Evolutionary conservation across 2,797 vertebrate species (phyloP), one percentile per base, ranked within the genome.

Genomic region (Agapornis canus): DNA sequence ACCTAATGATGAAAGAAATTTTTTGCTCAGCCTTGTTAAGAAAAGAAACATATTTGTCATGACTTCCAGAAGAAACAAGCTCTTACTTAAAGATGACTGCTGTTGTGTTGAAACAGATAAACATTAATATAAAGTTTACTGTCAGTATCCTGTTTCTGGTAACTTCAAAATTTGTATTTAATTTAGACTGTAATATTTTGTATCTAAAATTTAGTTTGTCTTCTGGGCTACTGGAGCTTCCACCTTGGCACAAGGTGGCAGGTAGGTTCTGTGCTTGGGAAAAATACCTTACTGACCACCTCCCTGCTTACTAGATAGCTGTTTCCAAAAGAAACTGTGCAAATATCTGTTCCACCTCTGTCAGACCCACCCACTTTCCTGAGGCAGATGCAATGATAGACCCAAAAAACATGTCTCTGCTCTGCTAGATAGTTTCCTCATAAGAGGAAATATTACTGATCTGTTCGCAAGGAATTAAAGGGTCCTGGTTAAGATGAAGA

Each of bases 11-110:
- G 20, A 92, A 93, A 85, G 11, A 79, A 91, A 82, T 82, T 93
- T 66, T 87, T 97, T 94, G 80, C 49, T 92, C 11, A 32, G 76
- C 76, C n/a, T 78, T 86, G 56, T 82, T 92, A 93, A 93, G 59
- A 19, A 91, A 93, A 85, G 12, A 91, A 78, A 75, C 35, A 13
- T 91, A 86, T 92, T 86, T 96, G 23, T 90, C 61, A 27, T 79
- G 66, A 82, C 16, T 94, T 87, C 83, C 56, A 79, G 72, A 97
- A 95, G 52, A 89, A 95, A 90, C 29, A 76, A 17, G 57, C 82
- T 87, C 70, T 96, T 70, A 77, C 45, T 82, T 93, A 86, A 93
- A 96, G 31, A 90, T 76, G 70, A 69, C 14, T 39, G 59, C 70
- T 18, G 88, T 96, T 51, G 31, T 81, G 13, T 87, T 80, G 14